Base-by-base conservation (phyloP, 23 tunicate genomes). In the Aplidium turbinatum region DNA sequence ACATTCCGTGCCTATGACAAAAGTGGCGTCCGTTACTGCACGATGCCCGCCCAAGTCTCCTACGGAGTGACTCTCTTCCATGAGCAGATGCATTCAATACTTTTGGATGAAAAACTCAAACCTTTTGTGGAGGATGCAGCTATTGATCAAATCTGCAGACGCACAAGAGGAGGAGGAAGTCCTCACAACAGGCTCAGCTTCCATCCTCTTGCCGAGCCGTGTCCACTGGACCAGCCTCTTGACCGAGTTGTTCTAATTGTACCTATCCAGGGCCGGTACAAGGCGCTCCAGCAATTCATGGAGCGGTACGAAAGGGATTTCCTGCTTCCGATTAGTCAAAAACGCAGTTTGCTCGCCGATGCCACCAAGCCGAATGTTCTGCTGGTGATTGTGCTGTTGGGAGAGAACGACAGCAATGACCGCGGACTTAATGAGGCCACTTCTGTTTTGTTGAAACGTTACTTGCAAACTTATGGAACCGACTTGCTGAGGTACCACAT, bases 251-350 rank as follows among this genome's bases (percentile, higher is more conserved):
- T 91, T 18, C 67, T 91, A 27, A 60, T 84, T 25, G 71, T 91
- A 40, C 97, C 97, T 18, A 67, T 91, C 54, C 84, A 69, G 31
- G 91, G 97, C 22, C 75, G 97, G 35, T 91, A 91, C 73, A 38
- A 66, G 4, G 90, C 91, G 3, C 63, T 91, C 18, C 79, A 91
- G 38, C 82, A 53, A 26, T 91, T 91, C 55, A 73, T 91, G 86
- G 78, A 73, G 4, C 38, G 86, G 3, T 91, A 81, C 30, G 83
- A 81, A 33, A 40, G 33, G 35, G 58, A 81, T 31, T 81, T 81
- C 38, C 32, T 81, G 35, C 32, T 20, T 7, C 73, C 78, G 4
- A 38, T 20, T 11, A 28, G 33, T 29, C 7, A 62, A 72, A 51
- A 75, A 29, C 79, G 35, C 9, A 54, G 38, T 24, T 62, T 21